Evolutionary conservation across 1,140 invertebrate genomes (phyloP), one percentile per base, ranked within the genome.

Genomic region (Saccostrea echinata): DNA sequence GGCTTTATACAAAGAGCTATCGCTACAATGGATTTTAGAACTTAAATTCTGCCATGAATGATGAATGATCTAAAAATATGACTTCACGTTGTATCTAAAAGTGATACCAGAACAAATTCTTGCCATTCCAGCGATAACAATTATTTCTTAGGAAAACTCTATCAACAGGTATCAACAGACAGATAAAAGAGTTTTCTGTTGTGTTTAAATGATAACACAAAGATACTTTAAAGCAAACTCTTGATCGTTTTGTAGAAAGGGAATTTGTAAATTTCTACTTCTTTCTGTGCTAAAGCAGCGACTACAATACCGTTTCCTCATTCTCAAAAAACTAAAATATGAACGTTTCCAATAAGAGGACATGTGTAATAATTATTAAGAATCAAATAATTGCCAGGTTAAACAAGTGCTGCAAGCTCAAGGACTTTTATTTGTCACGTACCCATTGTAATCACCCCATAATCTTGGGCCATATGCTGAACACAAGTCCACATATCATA

Each of bases 61-160:
- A 76, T 76, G 24, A 33, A 76, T 76, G 68, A 76, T 76, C 30
- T 18, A 12, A 76, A 76, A 76, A 76, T 76, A 76, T 76, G 13
- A 76, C 68, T 76, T 35, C 27, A 27, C 11, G 33, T 13, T 71
- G 24, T 57, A 18, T 57, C 55, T 57, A 57, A 57, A 16, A 57
- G 55, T 18, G 55, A 18, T 30, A 30, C 16, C 24, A 11, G 27
- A 30, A 33, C 30, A 76, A 24, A 30, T 76, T 76, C 27, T 16
- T 76, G 68, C 16, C 24, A 76, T 76, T 76, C 68, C 11, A 30
- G 2, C 24, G 68, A 76, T 76, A 33, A 76, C 27, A 76, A 76
- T 61, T 21, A 61, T 6, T 2, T 61, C n/a, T n/a, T 21, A 61
- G 21, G 55, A 61, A 61, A 61, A 61, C 55, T 43, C 9, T 43